These are phyloP conservation scores for Dendropsophus ebraccatus DNA, from an alignment of 2,113 vertebrate species.

Conservation along the genomic window DNA sequence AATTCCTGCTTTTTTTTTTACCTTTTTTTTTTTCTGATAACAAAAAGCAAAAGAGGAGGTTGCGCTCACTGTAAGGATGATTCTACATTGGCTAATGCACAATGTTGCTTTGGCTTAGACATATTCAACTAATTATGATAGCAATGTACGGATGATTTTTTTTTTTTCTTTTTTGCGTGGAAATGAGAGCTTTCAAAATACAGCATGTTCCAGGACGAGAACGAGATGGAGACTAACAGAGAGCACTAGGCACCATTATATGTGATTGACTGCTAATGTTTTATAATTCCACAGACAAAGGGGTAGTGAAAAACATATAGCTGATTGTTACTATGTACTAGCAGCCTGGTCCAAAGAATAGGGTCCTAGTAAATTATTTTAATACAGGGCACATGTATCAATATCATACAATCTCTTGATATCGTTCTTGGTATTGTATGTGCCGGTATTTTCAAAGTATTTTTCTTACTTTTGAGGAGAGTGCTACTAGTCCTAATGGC, in stretches of 20 bases:
- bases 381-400: background rate
- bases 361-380: too few relatives aligned
- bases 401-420: background rate
- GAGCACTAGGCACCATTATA: background rate
- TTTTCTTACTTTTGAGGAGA: background rate
- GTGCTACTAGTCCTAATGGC: too few relatives aligned
- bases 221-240: background rate
- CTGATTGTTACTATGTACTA: background rate
- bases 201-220: conserved; percentile 9
- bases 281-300: background rate
- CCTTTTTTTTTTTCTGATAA: background rate
- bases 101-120: conserved; percentile 23
- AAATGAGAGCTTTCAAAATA: conserved; percentile 27
- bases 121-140: conserved; percentile 15
- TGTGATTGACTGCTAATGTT: conserved; percentile 1
- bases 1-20: background rate
- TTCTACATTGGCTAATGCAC: conserved; percentile 15
- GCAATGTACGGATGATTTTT: background rate
- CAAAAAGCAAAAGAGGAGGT: background rate
- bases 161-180: background rate
- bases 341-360: background rate
- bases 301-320: background rate
- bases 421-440: background rate
- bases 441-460: background rate
- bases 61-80: background rate